Evolutionary conservation across 2,113 vertebrate genomes (phyloP).

Genomic region (Phyllostomus discolor): DNA sequence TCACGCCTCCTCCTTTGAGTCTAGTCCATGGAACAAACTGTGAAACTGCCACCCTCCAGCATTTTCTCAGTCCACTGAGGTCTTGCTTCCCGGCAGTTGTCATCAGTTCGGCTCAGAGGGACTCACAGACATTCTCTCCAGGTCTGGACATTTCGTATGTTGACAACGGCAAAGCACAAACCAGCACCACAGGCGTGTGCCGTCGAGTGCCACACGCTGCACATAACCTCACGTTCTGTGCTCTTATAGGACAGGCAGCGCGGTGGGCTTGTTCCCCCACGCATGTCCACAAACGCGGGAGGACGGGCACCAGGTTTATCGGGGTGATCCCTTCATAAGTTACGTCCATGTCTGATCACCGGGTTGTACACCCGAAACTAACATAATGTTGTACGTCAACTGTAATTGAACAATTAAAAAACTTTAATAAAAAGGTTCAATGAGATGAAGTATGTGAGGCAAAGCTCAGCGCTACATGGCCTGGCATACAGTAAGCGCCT

Average conservation of each 20-base stretch:
- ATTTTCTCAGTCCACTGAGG: neutral
- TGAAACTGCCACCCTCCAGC: neutral
- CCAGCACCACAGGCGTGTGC: neutral
- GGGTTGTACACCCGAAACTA: neutral
- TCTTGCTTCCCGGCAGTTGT: neutral
- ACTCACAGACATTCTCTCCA: neutral
- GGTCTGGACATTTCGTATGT: neutral
- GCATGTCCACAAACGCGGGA: neutral
- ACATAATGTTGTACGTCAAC: neutral
- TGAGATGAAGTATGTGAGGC: neutral
- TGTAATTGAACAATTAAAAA: neutral
- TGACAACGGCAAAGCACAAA: neutral
- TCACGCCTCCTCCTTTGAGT: neutral
- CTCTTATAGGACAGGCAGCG: neutral
- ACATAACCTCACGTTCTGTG: too few species aligned
- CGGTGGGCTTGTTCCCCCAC: neutral
- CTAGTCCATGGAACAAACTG: neutral
- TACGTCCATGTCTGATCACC: neutral
- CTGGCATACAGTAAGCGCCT: neutral
- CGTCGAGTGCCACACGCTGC: too few species aligned
- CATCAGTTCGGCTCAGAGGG: neutral
- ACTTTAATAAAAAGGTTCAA: neutral
- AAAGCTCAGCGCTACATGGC: neutral
- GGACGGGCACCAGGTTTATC: neutral
- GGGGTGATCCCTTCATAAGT: neutral